Conservation (phyloP, 2,797 vertebrate genomes). For the Fistularia commersonii region DNA sequence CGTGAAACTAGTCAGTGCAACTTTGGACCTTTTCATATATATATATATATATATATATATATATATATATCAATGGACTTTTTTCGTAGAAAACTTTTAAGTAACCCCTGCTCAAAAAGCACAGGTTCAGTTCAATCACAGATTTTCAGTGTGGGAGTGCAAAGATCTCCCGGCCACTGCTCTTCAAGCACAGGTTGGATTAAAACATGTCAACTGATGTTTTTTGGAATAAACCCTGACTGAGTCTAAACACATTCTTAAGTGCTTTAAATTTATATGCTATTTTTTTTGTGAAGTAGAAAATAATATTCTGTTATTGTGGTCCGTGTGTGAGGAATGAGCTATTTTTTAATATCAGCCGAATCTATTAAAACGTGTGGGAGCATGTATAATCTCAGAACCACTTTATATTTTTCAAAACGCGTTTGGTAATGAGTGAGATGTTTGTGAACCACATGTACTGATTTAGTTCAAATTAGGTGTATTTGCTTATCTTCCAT, state of each 20-base stretch:
- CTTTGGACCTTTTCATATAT: too few species aligned
- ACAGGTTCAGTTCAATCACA: too few species aligned
- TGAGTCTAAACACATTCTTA: slow-evolving; percentile 34
- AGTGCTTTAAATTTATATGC: slow-evolving; percentile 32
- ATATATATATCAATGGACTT: too few species aligned
- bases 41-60: too few species aligned
- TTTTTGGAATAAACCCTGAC: slow-evolving; percentile 6
- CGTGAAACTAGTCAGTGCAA: too few species aligned
- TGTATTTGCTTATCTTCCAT: slow-evolving; percentile 37
- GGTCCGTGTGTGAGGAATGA: slow-evolving; percentile 43
- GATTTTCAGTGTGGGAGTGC: too few species aligned
- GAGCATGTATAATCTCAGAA: slow-evolving; percentile 40
- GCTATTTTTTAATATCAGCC: slow-evolving; percentile 49
- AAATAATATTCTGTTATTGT: slow-evolving; percentile 32
- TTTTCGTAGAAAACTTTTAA: too few species aligned
- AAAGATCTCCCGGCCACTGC: background rate
- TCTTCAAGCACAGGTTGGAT: slow-evolving; percentile 17
- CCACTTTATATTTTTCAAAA: slow-evolving; percentile 57
- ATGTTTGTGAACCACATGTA: slow-evolving; percentile 57
- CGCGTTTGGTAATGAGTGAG: slow-evolving; percentile 40
- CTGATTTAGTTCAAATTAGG: slow-evolving; percentile 45
- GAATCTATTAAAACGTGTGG: slow-evolving; percentile 34
- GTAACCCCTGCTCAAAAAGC: too few species aligned
- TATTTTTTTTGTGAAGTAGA: slow-evolving; percentile 23
- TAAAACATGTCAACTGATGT: background rate